Base-by-base conservation (phyloP, 2,797 vertebrate species). In the Falco berigora region DNA sequence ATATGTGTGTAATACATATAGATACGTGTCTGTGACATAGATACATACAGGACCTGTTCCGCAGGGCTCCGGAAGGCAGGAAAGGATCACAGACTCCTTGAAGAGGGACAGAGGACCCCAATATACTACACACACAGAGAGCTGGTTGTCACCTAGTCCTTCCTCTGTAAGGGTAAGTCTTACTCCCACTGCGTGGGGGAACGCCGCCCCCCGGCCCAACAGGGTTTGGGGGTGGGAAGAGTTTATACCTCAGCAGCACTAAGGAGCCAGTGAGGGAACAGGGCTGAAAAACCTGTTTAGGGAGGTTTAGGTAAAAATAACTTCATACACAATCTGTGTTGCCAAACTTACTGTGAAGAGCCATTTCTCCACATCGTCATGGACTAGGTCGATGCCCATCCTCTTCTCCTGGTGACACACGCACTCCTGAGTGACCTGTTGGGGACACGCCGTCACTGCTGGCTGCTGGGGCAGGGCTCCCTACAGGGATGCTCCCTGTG, bases 381-480 rank as follows among this genome's bases (percentile, higher is more conserved):
- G 98, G 14, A 99, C 99, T 52, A 99, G 97, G 95, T 99, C 99
- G 1, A 99, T 99, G 69, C 98, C 98, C 98, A 99, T 99, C 95
- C 99, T 98, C 98, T 99, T 99, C 98, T 99, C 99, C 92, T 99
- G 98, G 89, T 99, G 98, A 97, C 99, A 99, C 62, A 99, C 96
- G 96, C 99, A 99, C 97, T 99, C 99, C 96, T 98, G 98, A 89
- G 99, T 97, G 20, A 99, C 98, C 99, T 99, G 95, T 96, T 17
- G 69, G 55, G 84, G 59, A 95, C 0, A 61, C 5, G 49, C 8
- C 52, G 34, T 92, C 72, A 66, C 32, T 5, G 19, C 55, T 52
- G 44, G 32, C 49, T 47, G 42, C 64, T 66, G 46, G 49, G 59
- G 5, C 66, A 74, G 58, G 19, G 21, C 3, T 78, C 46, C 50